Evolutionary conservation across 2,888 invertebrate genomes (phyloP).

Genomic region (Lysandra bellargus): DNA sequence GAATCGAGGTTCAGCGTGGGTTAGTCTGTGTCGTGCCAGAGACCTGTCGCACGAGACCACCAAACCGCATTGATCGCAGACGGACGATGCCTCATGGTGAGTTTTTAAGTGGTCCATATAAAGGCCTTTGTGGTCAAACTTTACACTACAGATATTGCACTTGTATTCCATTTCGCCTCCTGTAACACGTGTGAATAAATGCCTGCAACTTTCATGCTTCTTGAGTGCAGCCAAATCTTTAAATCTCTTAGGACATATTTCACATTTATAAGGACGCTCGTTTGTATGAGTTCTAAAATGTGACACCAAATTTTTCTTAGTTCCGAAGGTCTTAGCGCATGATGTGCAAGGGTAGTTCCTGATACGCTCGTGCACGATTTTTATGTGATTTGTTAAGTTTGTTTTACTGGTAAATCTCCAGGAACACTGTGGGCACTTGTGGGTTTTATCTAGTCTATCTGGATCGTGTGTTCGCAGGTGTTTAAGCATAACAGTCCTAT

Average conservation of each 20-base stretch:
- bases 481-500: conserved; percentile 36
- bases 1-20: conserved; percentile 38
- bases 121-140: conserved; percentile 27
- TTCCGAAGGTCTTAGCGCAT: conserved; percentile 43
- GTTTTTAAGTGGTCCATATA: conserved; percentile 36
- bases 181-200: conserved; percentile 17
- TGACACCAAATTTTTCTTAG: conserved; percentile 42
- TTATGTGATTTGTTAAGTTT: conserved; percentile 42
- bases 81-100: conserved; percentile 32
- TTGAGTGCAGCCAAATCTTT: neutral
- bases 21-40: conserved; percentile 41
- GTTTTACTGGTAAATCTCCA: conserved; percentile 42
- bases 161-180: conserved; percentile 29
- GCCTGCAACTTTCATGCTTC: conserved; percentile 14
- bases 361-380: conserved; percentile 44
- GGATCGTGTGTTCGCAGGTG: conserved; percentile 43
- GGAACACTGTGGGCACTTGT: conserved; percentile 45
- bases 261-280: conserved; percentile 42
- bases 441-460: conserved; percentile 36
- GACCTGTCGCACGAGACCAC: conserved; percentile 42
- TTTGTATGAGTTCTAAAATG: conserved; percentile 44
- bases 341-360: conserved; percentile 41
- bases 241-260: conserved; percentile 36
- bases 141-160: conserved; percentile 40
- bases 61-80: conserved; percentile 41